These are phyloP conservation scores for Gopherus evgoodei DNA, from an alignment of 2,113 vertebrate genomes.

Conservation along the genomic window DNA sequence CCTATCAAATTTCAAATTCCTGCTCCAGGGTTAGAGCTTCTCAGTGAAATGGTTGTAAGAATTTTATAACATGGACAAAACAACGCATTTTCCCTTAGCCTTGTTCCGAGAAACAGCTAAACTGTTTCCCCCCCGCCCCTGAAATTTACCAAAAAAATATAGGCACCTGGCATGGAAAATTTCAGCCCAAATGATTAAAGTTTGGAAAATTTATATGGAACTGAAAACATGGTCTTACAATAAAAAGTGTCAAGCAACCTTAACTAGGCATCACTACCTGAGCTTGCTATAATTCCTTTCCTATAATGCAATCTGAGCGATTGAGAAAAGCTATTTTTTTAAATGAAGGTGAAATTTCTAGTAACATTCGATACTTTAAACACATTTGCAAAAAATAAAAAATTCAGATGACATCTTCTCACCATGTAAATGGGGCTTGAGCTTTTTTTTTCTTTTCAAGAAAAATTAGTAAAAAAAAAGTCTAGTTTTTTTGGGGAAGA, in stretches of 20 bases:
- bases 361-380: neutral
- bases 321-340: neutral
- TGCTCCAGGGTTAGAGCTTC: neutral
- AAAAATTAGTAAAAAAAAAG: neutral
- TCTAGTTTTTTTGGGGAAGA: neutral
- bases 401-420: neutral
- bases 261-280: slow-evolving; percentile 27
- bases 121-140: neutral
- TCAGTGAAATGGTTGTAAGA: neutral
- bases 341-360: neutral
- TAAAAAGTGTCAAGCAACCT: slow-evolving; percentile 27
- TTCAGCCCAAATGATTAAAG: slow-evolving; percentile 33
- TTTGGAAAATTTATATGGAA: slow-evolving; percentile 19
- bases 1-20: neutral
- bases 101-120: neutral
- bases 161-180: neutral
- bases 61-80: neutral
- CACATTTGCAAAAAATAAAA: neutral
- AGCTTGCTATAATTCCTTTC: neutral
- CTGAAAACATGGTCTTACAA: slow-evolving; percentile 18
- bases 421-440: neutral
- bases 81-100: neutral
- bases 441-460: neutral
- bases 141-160: fast-evolving
- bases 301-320: neutral